Conservation (phyloP, 2,113 vertebrate species). For the Chionomys nivalis region DNA sequence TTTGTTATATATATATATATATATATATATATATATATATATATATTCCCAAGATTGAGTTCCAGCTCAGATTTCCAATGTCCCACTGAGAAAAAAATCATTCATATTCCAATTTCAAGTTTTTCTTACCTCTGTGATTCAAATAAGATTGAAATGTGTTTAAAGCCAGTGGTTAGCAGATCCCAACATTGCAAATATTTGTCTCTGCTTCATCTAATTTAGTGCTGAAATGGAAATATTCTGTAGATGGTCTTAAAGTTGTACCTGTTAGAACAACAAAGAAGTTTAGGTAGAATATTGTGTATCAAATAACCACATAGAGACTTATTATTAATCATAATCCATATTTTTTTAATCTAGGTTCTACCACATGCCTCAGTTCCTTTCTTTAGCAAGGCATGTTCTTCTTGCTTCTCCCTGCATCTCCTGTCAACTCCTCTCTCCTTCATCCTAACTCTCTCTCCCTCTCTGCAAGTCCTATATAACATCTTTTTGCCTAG, state of each 20-base stretch:
- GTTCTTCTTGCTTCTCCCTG: too few species aligned
- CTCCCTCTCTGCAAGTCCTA: too few species aligned
- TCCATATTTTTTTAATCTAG: too few species aligned
- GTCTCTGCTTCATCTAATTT: neutral
- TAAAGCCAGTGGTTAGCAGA: neutral
- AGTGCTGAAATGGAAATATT: neutral
- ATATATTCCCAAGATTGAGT: neutral
- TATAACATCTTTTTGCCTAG: too few species aligned
- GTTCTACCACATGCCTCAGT: too few species aligned
- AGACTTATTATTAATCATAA: too few species aligned
- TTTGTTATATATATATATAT: neutral
- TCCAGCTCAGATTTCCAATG: neutral
- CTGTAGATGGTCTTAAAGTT: neutral
- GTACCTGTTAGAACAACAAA: neutral
- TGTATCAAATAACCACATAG: too few species aligned
- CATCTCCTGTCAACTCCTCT: too few species aligned
- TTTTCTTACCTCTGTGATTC: neutral
- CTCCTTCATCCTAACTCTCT: too few species aligned
- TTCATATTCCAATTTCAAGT: neutral
- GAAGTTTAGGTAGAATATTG: neutral
- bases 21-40: too few species aligned
- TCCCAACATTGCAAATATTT: neutral
- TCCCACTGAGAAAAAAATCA: neutral
- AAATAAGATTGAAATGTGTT: neutral
- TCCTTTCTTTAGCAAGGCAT: too few species aligned